Evolutionary conservation across 2,888 invertebrate genomes (phyloP).

Genomic region (Thereva unica): DNA sequence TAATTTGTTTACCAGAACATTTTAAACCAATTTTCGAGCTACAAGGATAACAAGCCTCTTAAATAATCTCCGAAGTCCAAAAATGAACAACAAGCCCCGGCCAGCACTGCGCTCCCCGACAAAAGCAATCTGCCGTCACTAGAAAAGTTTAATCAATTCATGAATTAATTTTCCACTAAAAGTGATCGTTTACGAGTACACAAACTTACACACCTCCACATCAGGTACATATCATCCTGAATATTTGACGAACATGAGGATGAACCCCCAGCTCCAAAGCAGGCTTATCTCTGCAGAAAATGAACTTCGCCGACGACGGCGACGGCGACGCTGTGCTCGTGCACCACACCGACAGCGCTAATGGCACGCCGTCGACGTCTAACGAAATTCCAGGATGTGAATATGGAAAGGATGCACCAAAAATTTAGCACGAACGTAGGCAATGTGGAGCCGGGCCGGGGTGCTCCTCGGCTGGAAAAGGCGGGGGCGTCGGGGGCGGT

Average conservation of each 20-base stretch:
- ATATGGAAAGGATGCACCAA: not conserved
- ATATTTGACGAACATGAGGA: constrained; percentile 4
- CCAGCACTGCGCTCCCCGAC: not conserved
- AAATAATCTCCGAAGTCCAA: not conserved
- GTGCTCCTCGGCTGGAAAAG: not conserved
- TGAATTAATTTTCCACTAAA: constrained; percentile 34
- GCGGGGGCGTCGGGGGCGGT: not conserved
- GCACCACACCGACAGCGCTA: no score
- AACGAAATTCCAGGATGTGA: no score
- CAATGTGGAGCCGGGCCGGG: not conserved
- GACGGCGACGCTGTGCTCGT: no score
- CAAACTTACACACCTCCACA: not conserved
- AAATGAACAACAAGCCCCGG: constrained; percentile 1
- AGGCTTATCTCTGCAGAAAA: no score
- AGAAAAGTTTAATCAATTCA: constrained; percentile 36
- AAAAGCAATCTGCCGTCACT: not conserved
- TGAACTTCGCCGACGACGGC: no score
- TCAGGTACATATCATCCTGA: not conserved
- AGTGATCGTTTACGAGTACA: constrained; percentile 18
- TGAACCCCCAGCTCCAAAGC: not conserved
- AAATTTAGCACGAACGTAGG: not conserved
- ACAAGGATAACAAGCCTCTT: no score
- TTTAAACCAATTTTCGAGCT: no score
- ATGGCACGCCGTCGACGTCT: no score
- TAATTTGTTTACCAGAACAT: no score